A percentile compares a stretch with the other conserved stretches of the same genome.
Conservation (phyloP, 1,140 invertebrate genomes). For the Pseudomyrmex flavicornis region DNA sequence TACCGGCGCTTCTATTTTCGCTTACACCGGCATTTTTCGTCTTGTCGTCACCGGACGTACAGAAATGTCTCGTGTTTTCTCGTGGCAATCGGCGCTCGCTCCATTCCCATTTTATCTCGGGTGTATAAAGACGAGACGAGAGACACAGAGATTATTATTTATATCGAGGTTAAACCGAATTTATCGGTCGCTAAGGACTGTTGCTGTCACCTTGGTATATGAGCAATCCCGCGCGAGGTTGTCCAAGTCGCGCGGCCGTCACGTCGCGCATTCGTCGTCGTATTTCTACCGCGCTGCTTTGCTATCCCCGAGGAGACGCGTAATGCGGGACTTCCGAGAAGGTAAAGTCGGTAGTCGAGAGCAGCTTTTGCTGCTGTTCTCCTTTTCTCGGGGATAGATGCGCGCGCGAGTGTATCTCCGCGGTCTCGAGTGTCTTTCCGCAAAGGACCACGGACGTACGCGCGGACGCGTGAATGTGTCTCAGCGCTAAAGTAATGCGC, state of each 20-base stretch:
- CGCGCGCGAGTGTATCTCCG: slow-evolving; percentile 6
- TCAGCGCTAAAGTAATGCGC: slow-evolving; percentile 7
- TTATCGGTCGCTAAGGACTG: background rate
- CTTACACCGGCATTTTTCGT: slow-evolving; percentile 42
- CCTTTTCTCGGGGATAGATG: slow-evolving; percentile 11
- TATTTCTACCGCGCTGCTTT: slow-evolving; percentile 4
- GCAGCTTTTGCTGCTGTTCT: slow-evolving; percentile 14
- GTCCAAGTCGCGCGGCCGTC: background rate
- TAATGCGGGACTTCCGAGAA: slow-evolving; percentile 38
- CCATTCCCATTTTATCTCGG: slow-evolving; percentile 46
- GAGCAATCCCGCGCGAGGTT: background rate
- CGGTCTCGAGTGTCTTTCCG: slow-evolving; percentile 25
- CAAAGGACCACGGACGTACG: background rate
- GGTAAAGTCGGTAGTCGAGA: slow-evolving; percentile 33
- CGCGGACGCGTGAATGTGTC: background rate
- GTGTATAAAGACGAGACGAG: background rate
- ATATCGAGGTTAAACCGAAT: slow-evolving; percentile 26
- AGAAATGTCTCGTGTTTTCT: slow-evolving; percentile 36
- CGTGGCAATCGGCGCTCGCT: slow-evolving; percentile 38
- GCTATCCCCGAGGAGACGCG: background rate
- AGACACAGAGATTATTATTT: slow-evolving; percentile 14
- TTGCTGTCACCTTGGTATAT: background rate
- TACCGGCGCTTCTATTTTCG: slow-evolving; percentile 46
- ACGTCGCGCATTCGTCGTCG: slow-evolving; percentile 2
- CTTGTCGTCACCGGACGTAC: slow-evolving; percentile 37